Evolutionary conservation across 2,113 vertebrate genomes (phyloP).

Genomic region (Camelus bactrianus): DNA sequence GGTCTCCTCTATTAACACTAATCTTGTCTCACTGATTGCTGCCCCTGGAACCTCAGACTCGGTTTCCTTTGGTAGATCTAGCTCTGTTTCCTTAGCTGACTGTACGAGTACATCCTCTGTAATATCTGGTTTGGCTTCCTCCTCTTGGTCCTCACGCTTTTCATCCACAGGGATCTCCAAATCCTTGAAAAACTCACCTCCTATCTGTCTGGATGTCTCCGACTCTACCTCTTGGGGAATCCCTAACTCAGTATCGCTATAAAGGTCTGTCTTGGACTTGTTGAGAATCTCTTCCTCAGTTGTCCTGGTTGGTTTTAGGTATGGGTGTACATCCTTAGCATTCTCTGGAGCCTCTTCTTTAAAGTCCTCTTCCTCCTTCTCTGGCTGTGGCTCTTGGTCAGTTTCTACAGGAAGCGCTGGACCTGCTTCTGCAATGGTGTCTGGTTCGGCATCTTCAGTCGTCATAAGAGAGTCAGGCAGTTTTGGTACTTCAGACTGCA

Average conservation of each 20-base stretch:
- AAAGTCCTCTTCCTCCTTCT: not conserved
- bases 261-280: not conserved
- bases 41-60: not conserved
- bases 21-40: not conserved
- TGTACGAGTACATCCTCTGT: not conserved
- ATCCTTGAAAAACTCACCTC: not conserved
- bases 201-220: not conserved
- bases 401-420: not conserved
- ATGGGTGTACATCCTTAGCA: not conserved
- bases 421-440: not conserved
- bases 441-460: not conserved
- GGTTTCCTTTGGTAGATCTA: not conserved
- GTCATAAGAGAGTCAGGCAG: not conserved
- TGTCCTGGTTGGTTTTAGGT: not conserved
- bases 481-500: not conserved
- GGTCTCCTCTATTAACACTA: not conserved
- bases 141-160: not conserved
- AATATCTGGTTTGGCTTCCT: not conserved
- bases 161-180: not conserved
- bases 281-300: not conserved
- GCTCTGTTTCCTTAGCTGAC: not conserved
- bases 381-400: not conserved
- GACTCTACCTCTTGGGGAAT: not conserved
- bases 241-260: not conserved
- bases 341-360: not conserved